A percentile compares a stretch with the other conserved stretches of the same genome.
phyloP scores from a whole-genome alignment of 2,113 vertebrate genomes.

The Mus spicilegus region DNA sequence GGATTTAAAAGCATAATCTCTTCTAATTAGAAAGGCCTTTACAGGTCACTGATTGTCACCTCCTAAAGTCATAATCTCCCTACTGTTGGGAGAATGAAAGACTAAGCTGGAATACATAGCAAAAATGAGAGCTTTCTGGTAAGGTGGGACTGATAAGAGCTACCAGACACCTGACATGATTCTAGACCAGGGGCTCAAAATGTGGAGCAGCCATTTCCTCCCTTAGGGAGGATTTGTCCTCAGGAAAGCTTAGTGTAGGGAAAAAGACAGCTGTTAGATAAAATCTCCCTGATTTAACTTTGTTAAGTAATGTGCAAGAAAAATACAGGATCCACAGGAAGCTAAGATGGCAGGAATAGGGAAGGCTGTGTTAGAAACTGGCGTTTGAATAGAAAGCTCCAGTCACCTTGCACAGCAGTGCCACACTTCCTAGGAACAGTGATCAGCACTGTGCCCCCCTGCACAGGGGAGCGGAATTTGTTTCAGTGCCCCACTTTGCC shows the following conservation, averaged over 20 bases:
- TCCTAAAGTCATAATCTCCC: slow-evolving; percentile 37
- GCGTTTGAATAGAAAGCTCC: background rate
- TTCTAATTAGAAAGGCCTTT: slow-evolving; percentile 59
- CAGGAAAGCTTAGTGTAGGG: background rate
- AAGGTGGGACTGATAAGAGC: background rate
- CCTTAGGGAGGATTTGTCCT: background rate
- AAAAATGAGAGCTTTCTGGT: background rate
- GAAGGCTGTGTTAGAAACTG: background rate
- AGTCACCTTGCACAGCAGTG: background rate
- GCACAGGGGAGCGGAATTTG: background rate
- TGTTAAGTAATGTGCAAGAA: background rate
- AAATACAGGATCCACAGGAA: background rate
- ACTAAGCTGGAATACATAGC: slow-evolving; percentile 32
- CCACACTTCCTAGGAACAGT: too few species aligned
- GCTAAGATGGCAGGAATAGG: background rate
- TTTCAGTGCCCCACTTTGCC: background rate
- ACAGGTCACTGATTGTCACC: slow-evolving; percentile 40
- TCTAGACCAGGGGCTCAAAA: background rate
- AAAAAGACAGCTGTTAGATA: background rate
- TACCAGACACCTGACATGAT: background rate
- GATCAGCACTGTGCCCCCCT: background rate
- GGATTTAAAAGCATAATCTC: slow-evolving; percentile 57
- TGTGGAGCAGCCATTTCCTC: background rate
- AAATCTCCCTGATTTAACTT: background rate
- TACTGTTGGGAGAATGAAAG: slow-evolving; percentile 16